phyloP scores from a whole-genome alignment of 2,888 invertebrate species.

The Rapana venosa region DNA sequence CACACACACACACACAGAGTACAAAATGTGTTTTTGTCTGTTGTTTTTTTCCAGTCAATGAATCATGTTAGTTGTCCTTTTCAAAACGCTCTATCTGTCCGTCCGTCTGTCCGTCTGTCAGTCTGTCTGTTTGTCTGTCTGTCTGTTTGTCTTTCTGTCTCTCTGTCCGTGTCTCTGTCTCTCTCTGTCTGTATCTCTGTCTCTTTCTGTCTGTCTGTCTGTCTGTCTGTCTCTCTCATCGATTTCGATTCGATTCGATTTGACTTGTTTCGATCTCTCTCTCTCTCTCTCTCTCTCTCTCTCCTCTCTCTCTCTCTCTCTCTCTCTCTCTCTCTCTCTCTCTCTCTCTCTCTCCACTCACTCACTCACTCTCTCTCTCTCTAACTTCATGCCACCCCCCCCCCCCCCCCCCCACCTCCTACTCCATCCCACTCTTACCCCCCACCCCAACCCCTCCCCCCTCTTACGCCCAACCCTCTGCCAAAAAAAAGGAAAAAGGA shows the following conservation, averaged over 20 bases:
- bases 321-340: neutral
- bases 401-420: neutral
- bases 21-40: too few species aligned
- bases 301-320: neutral
- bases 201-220: too few species aligned
- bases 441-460: neutral
- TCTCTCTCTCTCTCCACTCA: neutral
- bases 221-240: too few species aligned
- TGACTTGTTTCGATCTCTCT: neutral
- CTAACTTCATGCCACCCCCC: neutral
- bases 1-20: too few species aligned
- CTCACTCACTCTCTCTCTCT: neutral
- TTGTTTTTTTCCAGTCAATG: too few species aligned
- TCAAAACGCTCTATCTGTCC: neutral
- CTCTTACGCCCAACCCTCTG: neutral
- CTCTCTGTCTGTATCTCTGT: too few species aligned
- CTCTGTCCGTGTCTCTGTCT: too few species aligned
- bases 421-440: neutral
- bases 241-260: too few species aligned
- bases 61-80: too few species aligned
- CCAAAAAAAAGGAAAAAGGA: neutral
- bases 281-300: neutral
- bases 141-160: neutral
- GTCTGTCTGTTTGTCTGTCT: neutral
- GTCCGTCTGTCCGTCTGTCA: neutral